Evolutionary conservation across 37 sponge, comb jelly and placozoan genomes (phyloP), one percentile per base, ranked within the genome.

Genomic region (Haliclona indistincta): DNA sequence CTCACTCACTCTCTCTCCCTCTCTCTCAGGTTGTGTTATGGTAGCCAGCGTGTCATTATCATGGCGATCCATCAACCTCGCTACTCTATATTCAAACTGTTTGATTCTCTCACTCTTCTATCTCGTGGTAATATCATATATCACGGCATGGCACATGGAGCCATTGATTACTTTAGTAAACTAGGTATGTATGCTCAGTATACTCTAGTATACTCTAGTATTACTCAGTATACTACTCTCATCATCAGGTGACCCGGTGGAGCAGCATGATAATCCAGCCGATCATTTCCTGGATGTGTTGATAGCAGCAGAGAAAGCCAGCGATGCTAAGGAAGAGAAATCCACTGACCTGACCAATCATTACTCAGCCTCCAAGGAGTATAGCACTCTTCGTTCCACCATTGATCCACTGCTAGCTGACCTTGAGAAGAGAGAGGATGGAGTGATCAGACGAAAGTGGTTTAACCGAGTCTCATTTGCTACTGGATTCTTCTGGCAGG

Each of bases 181-280:
- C 38, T 45, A 19, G 82, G 82, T 81, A 37, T 35, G 63, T 45
- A 10, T 23, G 52, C n/a, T n/a, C n/a, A n/a, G n/a, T n/a, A n/a
- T n/a, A n/a, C 4, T 7, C 3, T 11, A 11, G 17, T 49, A 49
- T 49, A 17, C 17, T 11, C 52, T 19, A 11, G 11, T 11, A 19
- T 49, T 17, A 49, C 17, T 49, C 52, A 11, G 17, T 11, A 19
- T 19, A 11, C 17, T 49, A 49, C 52, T 49, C 15, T 49, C 52
- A 49, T 49, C 11, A 73, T 8, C 47, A 83, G 93, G 89, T 5
- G 84, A 73, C 55, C 56, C 42, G 10, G 89, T 87, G 80, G 90
- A 89, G 43, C 80, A 85, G 41, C 86, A 89, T 51, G 87, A 93
- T 26, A 93, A 93, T 71, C 87, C 94, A 5, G 94, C 94, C 33